These are phyloP conservation scores for Betta splendens DNA, from an alignment of 2,797 vertebrate species.

Conservation along the genomic window DNA sequence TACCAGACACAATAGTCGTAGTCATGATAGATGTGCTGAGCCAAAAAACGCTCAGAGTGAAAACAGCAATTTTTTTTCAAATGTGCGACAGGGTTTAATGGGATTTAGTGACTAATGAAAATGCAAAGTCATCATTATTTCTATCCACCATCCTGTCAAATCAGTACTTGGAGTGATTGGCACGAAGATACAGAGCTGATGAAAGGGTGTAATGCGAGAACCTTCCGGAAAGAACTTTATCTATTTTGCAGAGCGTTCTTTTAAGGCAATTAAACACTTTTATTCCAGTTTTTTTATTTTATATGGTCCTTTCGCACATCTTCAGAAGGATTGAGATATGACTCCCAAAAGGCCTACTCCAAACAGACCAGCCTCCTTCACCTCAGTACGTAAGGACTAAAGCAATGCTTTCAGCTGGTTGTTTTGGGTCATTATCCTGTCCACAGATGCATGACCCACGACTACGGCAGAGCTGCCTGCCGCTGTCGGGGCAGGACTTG, in stretches of 20 bases:
- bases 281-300: not conserved
- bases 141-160: too few relatives aligned
- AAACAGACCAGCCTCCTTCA: too few relatives aligned
- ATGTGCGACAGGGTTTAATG: too few relatives aligned
- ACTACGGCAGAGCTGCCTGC: not conserved
- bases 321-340: too few relatives aligned
- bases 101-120: not conserved
- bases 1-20: not conserved
- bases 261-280: not conserved
- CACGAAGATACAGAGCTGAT: not conserved
- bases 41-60: too few relatives aligned
- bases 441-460: not conserved
- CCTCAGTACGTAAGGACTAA: too few relatives aligned
- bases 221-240: too few relatives aligned
- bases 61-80: too few relatives aligned
- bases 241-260: not conserved
- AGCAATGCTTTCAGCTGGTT: not conserved
- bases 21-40: not conserved
- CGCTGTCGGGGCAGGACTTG: not conserved
- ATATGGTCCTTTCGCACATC: not conserved
- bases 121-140: not conserved
- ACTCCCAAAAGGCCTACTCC: too few relatives aligned
- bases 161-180: not conserved
- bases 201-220: not conserved
- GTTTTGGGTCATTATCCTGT: not conserved